These are phyloP conservation scores for Leiothrix lutea DNA, from an alignment of 2,113 vertebrate species.

Conservation along the genomic window DNA sequence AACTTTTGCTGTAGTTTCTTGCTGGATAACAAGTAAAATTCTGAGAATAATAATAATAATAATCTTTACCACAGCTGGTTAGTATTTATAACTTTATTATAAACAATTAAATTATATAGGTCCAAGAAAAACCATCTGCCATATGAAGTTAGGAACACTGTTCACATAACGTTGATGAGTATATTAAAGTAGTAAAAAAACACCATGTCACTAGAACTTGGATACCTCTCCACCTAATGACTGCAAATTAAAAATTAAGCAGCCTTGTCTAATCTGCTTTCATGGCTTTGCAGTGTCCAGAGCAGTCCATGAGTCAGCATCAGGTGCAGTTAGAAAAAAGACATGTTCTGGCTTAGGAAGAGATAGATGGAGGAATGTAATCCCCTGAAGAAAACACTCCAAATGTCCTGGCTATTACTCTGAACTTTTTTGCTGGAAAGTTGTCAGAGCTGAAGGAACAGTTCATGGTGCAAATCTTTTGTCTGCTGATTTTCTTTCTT, in stretches of 20 bases:
- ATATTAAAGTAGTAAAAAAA: neutral
- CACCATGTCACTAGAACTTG: neutral
- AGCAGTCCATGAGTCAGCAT: constrained; percentile 16
- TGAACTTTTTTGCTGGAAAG: neutral
- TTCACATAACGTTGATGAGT: neutral
- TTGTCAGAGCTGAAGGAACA: neutral
- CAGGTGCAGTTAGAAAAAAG: constrained; percentile 19
- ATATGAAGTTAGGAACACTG: neutral
- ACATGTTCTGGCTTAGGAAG: neutral
- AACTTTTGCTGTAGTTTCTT: neutral
- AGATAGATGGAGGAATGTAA: neutral
- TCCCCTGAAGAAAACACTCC: neutral
- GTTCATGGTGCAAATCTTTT: neutral
- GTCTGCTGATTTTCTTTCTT: neutral
- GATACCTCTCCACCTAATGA: neutral
- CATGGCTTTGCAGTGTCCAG: neutral
- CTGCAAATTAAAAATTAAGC: constrained; percentile 12
- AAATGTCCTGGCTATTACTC: neutral
- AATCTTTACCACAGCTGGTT: neutral
- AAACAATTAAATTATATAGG: neutral
- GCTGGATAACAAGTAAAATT: neutral
- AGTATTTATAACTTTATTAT: neutral
- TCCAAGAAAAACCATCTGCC: neutral
- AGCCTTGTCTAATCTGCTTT: neutral
- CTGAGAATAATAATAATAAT: neutral